Base-by-base conservation (phyloP, 2,113 vertebrate genomes). In the Tenrec ecaudatus region DNA sequence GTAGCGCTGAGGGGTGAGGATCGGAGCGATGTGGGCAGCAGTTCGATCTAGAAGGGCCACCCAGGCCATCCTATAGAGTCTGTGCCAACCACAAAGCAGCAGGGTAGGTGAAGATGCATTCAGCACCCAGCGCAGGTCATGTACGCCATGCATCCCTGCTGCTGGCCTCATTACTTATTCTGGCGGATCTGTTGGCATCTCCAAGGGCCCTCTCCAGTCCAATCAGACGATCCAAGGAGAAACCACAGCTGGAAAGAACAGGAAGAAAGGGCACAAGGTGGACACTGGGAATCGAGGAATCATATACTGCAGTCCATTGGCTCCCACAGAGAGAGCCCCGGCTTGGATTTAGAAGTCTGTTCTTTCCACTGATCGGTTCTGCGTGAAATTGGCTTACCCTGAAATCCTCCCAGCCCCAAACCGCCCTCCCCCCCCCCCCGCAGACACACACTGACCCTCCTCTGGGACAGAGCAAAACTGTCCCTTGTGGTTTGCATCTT, bases 301-400 rank as follows among this genome's bases (percentile, higher is more conserved):
- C 58, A 10, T 29, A 2, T 29, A 2, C 29, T 3, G 8, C 22
- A 47, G 3, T 43, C 60, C 66, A 7, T n/a, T 0, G 60, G 3
- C 29, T n/a, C 57, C 47, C 10, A 2, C 36, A 3, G 17, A 0
- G 66, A 79, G 47, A 17, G 19, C 40, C 57, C 62, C 64, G 7
- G 16, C 81, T n/a, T 43, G 53, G 17, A 6, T 60, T 84, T 38
- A 84, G 29, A 85, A 17, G 10, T 25, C 38, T 53, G 64, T n/a
- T 19, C 78, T 90, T 40, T 76, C 12, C 14, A 9, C 53, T 25
- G 19, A 62, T 33, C 1, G 58, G 29, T 60, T 12, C 68, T 27
- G 83, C 12, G 47, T 53, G 47, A 53, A 53, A 53, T 47, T 91
- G 76, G 43, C 0, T 86, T 20, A 62, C 6, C 16, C 58, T n/a